These are phyloP conservation scores for Labia minor DNA, from an alignment of 2,888 invertebrate genomes.

Conservation along the genomic window DNA sequence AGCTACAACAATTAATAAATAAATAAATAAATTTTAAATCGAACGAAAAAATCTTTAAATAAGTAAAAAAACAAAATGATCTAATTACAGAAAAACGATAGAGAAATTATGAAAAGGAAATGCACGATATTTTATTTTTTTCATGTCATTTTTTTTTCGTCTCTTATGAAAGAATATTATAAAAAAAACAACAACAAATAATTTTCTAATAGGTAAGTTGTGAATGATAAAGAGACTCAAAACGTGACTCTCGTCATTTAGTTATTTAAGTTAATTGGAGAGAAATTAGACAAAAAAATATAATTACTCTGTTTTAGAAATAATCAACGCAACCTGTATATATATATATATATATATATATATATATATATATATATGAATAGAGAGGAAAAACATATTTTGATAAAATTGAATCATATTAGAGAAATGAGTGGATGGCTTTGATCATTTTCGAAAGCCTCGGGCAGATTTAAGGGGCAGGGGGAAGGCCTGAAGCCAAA, in stretches of 20 bases:
- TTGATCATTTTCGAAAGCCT: background rate
- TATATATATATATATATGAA: no score
- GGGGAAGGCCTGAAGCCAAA: background rate
- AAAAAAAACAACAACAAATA: background rate
- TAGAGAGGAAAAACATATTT: background rate
- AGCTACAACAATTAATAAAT: no score
- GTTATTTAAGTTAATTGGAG: background rate
- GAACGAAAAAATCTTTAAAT: no score
- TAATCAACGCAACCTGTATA: background rate
- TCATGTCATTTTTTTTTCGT: background rate
- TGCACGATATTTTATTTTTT: no score
- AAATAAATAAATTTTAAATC: no score
- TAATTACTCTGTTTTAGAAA: background rate
- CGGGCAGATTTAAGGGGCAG: background rate
- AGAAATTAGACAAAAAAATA: background rate
- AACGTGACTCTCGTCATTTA: background rate
- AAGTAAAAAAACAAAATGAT: no score
- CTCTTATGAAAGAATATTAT: background rate
- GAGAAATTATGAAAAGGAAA: no score
- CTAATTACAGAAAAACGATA: no score
- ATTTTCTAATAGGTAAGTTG: background rate
- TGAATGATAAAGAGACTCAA: background rate
- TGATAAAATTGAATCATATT: conserved; percentile 13
- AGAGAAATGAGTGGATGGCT: background rate
- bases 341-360: no score